Conservation (phyloP, 2,113 vertebrate species). For the Seriola rivoliana region DNA sequence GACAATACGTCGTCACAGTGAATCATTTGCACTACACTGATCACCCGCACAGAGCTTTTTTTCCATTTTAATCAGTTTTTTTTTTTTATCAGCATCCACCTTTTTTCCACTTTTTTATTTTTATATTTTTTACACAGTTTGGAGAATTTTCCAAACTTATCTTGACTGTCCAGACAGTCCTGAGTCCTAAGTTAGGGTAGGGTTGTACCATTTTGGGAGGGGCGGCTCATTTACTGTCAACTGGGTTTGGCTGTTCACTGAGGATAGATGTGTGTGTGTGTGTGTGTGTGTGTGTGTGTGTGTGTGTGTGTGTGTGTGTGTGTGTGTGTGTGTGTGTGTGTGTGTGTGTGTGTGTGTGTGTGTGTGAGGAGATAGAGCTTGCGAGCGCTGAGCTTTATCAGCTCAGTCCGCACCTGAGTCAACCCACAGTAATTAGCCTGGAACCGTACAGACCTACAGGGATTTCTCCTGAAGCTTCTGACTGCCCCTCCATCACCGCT, state of each 20-base stretch:
- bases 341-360: background rate
- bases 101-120: background rate
- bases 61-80: too few species aligned
- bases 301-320: too few species aligned
- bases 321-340: too few species aligned
- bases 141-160: too few species aligned
- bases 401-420: conserved; percentile 17
- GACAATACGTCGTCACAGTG: too few species aligned
- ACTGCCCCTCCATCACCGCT: conserved; percentile 4
- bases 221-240: background rate
- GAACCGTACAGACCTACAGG: background rate
- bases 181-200: too few species aligned
- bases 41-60: background rate
- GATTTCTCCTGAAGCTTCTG: conserved; percentile 3
- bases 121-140: background rate
- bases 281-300: too few species aligned
- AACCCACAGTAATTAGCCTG: conserved; percentile 18
- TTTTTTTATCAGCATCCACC: too few species aligned
- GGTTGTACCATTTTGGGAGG: background rate
- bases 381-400: background rate
- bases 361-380: background rate
- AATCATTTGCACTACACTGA: too few species aligned
- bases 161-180: too few species aligned
- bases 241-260: background rate
- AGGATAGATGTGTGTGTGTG: background rate